Percentiles rank a stretch among this genome's conserved stretches.
These are phyloP conservation scores for Cepaea nemoralis DNA, from an alignment of 1,140 invertebrate genomes.

Conservation along the genomic window DNA sequence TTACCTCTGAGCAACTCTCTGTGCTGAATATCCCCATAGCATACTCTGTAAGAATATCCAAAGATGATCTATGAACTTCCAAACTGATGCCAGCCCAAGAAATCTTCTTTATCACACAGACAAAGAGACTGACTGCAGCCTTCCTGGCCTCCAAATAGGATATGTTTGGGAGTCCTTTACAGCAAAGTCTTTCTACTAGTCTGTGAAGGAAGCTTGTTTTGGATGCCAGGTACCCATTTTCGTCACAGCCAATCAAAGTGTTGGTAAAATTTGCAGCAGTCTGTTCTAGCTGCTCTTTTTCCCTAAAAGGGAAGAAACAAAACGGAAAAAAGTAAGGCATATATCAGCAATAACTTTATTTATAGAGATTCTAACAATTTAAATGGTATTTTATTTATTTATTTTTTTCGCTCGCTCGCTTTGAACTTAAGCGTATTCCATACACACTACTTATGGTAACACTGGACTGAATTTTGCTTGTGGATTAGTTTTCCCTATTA, in stretches of 20 bases:
- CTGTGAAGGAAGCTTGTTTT: neutral
- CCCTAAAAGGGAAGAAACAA: neutral
- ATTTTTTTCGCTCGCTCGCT: too few species aligned
- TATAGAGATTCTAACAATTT: too few species aligned
- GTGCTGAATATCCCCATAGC: neutral
- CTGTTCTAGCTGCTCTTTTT: neutral
- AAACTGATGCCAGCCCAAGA: neutral
- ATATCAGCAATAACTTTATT: too few species aligned
- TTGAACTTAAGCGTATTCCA: too few species aligned
- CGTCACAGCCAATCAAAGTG: neutral
- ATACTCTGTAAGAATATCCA: neutral
- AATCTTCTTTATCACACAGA: neutral
- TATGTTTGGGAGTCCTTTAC: neutral
- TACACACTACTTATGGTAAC: too few species aligned
- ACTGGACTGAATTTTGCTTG: too few species aligned
- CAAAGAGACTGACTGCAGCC: neutral
- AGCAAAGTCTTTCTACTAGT: neutral
- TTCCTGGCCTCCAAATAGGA: neutral
- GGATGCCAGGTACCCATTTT: neutral
- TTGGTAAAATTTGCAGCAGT: neutral
- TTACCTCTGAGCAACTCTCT: conserved; percentile 5
- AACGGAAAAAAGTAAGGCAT: too few species aligned
- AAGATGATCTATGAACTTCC: neutral
- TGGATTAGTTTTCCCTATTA: too few species aligned
- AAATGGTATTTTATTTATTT: too few species aligned